Evolutionary conservation across 1,140 invertebrate genomes (phyloP), one percentile per base, ranked within the genome.

Genomic region (Lordiphosa collinella): DNA sequence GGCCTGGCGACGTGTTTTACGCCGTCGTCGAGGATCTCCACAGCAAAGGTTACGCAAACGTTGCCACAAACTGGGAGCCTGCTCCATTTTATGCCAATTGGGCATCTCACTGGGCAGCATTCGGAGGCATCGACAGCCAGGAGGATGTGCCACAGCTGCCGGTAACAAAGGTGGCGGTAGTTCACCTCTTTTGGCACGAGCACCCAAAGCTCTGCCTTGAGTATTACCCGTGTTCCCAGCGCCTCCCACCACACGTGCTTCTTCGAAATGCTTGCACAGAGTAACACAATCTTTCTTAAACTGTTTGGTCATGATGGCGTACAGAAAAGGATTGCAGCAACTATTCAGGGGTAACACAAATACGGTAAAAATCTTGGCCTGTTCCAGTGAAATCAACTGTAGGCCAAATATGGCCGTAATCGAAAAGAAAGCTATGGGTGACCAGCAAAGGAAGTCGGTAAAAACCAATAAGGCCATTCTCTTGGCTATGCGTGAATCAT

Each of bases 401-500:
- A 95, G 90, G 0, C 97, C 97, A 84, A 97, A 97, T 0, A 96
- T 94, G 8, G 97, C 96, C 0, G 96, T 97, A 1, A 98, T 90
- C 0, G 96, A 96, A 88, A 99, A 98, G 89, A 99, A 98, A 0
- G 98, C 96, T 38, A 99, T 99, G 0, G 98, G 98, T 0, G 97
- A 96, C 98, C 98, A 99, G 90, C 98, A 99, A 9, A 98, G 90
- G 79, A 99, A 97, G 88, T 99, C 98, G 0, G 98, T 99, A 86
- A 99, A 98, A 0, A 99, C 98, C 14, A 99, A 91, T 3, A 99
- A 89, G 0, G 98, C 97, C 97, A 99, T 99, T 35, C 98, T 90
- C 89, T 99, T 99, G 9, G 98, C 97, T 53, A 99, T 98, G 11
- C 97, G 91, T 0, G 96, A 97, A 89, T 99, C 98, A 87, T 99